A percentile compares a stretch with the other conserved stretches of the same genome.
phyloP scores from a whole-genome alignment of 2,888 invertebrate genomes.

The Phortica okadai region DNA sequence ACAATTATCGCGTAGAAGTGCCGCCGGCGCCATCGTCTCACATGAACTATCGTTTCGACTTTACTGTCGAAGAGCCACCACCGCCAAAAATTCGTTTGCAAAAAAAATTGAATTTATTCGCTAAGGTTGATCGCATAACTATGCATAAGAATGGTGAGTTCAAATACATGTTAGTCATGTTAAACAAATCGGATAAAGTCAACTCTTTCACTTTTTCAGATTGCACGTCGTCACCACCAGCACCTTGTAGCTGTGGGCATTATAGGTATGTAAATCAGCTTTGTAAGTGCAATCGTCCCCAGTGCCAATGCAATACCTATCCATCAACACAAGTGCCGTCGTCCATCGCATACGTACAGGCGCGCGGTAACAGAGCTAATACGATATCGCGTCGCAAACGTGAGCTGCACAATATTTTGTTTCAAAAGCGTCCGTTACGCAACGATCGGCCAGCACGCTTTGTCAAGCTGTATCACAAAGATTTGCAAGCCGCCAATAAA shows the following conservation, averaged over 20 bases:
- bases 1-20: constrained; percentile 69
- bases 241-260: constrained; percentile 56
- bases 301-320: constrained; percentile 39
- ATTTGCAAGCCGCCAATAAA: constrained; percentile 50
- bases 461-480: constrained; percentile 66
- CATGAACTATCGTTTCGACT: constrained; percentile 70
- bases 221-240: constrained; percentile 12
- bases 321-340: not conserved
- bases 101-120: constrained; percentile 58
- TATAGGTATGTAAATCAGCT: constrained; percentile 69
- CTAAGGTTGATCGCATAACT: constrained; percentile 66
- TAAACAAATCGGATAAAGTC: constrained; percentile 34
- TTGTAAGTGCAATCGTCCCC: constrained; percentile 40
- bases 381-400: constrained; percentile 63
- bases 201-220: constrained; percentile 16
- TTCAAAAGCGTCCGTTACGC: constrained; percentile 55
- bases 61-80: constrained; percentile 70
- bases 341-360: not conserved
- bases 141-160: constrained; percentile 64
- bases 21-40: constrained; percentile 61
- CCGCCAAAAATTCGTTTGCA: constrained; percentile 50
- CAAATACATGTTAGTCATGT: not conserved
- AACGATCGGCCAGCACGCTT: constrained; percentile 61
- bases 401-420: constrained; percentile 57
- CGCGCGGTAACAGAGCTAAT: constrained; percentile 37